Evolutionary conservation across 2,797 vertebrate genomes (phyloP), one percentile per base, ranked within the genome.

Genomic region (Epinephelus malabaricus): DNA sequence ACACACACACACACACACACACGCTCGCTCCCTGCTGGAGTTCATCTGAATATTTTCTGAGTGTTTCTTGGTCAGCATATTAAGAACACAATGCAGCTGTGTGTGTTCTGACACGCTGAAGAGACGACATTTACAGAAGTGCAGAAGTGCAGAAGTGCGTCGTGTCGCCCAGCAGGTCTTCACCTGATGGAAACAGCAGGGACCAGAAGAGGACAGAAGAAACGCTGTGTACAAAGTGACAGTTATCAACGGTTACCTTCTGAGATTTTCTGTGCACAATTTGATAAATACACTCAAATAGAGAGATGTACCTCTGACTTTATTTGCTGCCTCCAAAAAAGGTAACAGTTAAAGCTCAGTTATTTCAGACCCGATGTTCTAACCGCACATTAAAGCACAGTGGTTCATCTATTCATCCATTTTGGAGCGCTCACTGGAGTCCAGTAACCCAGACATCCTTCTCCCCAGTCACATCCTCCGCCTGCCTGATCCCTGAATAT

Each of bases 61-160:
- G 78, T 55, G 76, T 76, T 83, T 67, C 53, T 19, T 46, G 58
- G 78, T 86, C 80, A 82, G 82, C 82, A 65, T 40, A 73, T 76
- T 76, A 67, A 54, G 3, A 81, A 12, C 46, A 59, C 18, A 43
- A 27, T 60, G 46, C 67, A 81, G 59, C 73, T 76, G 60, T 51
- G 30, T 49, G 7, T 25, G 69, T 69, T 54, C 62, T 79, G 83
- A 79, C 70, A 45, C 59, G 1, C 45, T 38, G 40, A 55, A 19
- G 58, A 73, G 34, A 34, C 27, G 25, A 43, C 46, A 23, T 62
- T 23, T 47, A 14, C 30, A 81, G 53, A 13, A 8, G 27, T 19
- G 3, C 30, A 81, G 53, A 13, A 8, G 27, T 19, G 3, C 34
- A 34, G 6, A 34, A 34, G 34, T 34, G 30, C 30, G 1, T 34